Percentiles rank a stretch among this genome's conserved stretches.
phyloP scores from a whole-genome alignment of 1,140 invertebrate species.

The Drosophila ercepeae region DNA sequence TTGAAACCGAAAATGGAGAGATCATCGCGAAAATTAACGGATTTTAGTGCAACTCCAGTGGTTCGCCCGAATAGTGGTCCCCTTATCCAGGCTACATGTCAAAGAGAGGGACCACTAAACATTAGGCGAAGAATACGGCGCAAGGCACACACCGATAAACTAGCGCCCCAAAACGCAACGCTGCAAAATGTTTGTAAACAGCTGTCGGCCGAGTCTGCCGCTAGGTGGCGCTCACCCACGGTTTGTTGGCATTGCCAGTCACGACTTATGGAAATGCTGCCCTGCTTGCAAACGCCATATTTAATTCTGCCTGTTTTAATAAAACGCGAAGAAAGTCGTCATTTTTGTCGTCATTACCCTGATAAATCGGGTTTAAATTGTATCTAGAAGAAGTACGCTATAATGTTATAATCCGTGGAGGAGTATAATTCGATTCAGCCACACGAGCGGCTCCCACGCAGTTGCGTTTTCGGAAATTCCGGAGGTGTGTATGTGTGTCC shows the following conservation, averaged over 20 bases:
- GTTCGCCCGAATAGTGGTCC: constrained; percentile 63
- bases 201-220: constrained; percentile 24
- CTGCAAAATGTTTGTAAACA: constrained; percentile 67
- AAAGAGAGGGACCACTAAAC: constrained; percentile 69
- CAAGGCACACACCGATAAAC: constrained; percentile 67
- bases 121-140: constrained; percentile 68
- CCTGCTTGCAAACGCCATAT: constrained; percentile 64
- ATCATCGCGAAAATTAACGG: constrained; percentile 30
- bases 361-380: not conserved
- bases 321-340: constrained; percentile 50
- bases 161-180: constrained; percentile 59
- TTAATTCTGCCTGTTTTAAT: constrained; percentile 59
- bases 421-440: not conserved
- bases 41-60: constrained; percentile 69
- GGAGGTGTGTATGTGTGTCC: constrained; percentile 22
- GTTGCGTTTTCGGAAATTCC: constrained; percentile 14
- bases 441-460: not conserved
- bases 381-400: not conserved
- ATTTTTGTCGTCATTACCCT: constrained; percentile 48
- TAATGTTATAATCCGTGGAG: constrained; percentile 5
- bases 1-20: not conserved
- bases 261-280: constrained; percentile 15
- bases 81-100: constrained; percentile 61
- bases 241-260: constrained; percentile 57
- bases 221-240: constrained; percentile 43